Evolutionary conservation across 2,888 invertebrate species (phyloP).

Genomic region (Drosophila affinis): DNA sequence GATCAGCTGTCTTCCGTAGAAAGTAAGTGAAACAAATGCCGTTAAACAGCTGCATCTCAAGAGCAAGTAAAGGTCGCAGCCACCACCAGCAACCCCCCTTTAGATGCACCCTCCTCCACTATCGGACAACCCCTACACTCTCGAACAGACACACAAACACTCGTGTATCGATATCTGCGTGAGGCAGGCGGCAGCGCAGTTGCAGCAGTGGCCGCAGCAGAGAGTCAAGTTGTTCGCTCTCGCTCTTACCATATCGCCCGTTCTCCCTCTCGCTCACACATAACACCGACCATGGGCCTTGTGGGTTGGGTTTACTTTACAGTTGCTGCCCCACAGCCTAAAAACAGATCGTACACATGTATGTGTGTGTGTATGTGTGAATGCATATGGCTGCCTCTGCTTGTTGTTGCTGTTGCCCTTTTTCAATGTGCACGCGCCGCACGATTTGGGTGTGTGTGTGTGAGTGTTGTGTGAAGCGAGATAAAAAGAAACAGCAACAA

Average conservation of each 20-base stretch:
- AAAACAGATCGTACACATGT: slow-evolving; percentile 65
- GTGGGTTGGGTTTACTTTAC: slow-evolving; percentile 71
- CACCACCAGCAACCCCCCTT: neutral
- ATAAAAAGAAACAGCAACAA: slow-evolving; percentile 44
- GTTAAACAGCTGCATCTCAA: slow-evolving; percentile 56
- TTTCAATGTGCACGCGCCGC: slow-evolving; percentile 23
- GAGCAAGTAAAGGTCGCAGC: slow-evolving; percentile 75
- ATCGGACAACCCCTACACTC: neutral
- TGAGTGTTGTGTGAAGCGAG: slow-evolving; percentile 18
- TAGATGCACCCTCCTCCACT: neutral
- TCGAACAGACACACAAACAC: neutral
- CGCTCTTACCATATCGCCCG: slow-evolving; percentile 15
- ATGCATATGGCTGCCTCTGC: slow-evolving; percentile 20
- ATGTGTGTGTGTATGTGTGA: slow-evolving; percentile 35
- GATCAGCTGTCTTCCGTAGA: slow-evolving; percentile 29
- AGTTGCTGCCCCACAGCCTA: slow-evolving; percentile 72
- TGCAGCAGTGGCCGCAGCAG: slow-evolving; percentile 49
- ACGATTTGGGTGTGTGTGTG: neutral
- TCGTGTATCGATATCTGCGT: slow-evolving; percentile 59
- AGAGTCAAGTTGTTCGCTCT: slow-evolving; percentile 45
- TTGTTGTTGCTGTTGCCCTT: slow-evolving; percentile 17
- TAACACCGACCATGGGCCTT: slow-evolving; percentile 19
- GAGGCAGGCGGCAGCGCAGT: slow-evolving; percentile 45
- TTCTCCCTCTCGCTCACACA: neutral
- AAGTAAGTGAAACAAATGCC: slow-evolving; percentile 14